Percentiles rank a stretch among this genome's conserved stretches.
Evolutionary conservation across 2,888 invertebrate species (phyloP).

Genomic region (Agrotis segetum): DNA sequence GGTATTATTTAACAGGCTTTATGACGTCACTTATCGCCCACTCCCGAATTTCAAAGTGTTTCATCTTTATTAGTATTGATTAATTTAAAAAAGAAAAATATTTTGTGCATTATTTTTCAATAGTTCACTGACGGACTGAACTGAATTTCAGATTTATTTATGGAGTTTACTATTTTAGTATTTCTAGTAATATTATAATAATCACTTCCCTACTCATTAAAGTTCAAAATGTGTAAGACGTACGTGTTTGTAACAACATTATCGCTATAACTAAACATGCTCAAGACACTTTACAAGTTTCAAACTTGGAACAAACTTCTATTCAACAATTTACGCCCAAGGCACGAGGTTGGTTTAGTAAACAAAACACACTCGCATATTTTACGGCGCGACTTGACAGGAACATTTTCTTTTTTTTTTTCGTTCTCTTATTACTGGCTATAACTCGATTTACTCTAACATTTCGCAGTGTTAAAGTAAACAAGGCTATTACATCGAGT

Average conservation of each 20-base stretch:
- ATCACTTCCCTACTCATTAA: neutral
- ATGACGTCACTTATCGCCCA: too few relatives aligned
- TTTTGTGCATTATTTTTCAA: too few relatives aligned
- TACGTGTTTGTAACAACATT: conserved; percentile 28
- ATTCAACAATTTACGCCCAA: conserved; percentile 42
- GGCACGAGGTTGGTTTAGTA: conserved; percentile 20
- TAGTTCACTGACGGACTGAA: too few relatives aligned
- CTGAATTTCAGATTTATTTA: too few relatives aligned
- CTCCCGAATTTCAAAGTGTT: too few relatives aligned
- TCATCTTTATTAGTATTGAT: too few relatives aligned
- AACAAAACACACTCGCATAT: conserved; percentile 48
- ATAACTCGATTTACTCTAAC: conserved; percentile 72
- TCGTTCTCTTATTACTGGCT: conserved; percentile 60
- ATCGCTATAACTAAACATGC: conserved; percentile 47
- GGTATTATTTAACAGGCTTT: too few relatives aligned
- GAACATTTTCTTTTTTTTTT: conserved; percentile 45
- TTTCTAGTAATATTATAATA: too few relatives aligned
- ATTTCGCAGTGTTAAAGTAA: conserved; percentile 66
- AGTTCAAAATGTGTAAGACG: neutral
- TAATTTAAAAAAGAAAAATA: too few relatives aligned
- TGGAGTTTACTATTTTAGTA: too few relatives aligned
- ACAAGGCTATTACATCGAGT: conserved; percentile 69
- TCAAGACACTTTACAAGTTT: conserved; percentile 52
- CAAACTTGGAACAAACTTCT: conserved; percentile 48
- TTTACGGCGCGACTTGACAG: conserved; percentile 41